phyloP scores from a whole-genome alignment of 2,797 vertebrate species.

The Chromis chromis region DNA sequence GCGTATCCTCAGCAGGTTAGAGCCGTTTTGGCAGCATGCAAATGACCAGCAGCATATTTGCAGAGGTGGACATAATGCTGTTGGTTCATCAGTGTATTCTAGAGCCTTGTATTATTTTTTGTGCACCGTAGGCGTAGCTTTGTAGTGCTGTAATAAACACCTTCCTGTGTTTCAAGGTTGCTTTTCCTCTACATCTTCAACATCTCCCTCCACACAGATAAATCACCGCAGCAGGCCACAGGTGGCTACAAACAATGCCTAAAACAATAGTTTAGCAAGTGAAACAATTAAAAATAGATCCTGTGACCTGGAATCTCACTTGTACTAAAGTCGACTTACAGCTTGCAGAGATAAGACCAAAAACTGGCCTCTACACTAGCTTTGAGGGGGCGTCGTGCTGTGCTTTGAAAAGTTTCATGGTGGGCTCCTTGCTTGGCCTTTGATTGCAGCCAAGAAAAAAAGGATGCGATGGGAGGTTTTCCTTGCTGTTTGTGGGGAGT shows the following conservation, averaged over 20 bases:
- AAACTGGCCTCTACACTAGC: slow-evolving; percentile 18
- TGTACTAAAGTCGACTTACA: slow-evolving; percentile 7
- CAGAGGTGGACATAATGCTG: too few relatives aligned
- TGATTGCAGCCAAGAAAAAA: slow-evolving; percentile 51
- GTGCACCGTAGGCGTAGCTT: too few relatives aligned
- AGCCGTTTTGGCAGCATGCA: too few relatives aligned
- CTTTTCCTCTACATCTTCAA: background rate
- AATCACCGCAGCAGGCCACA: background rate
- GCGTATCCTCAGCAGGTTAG: too few relatives aligned
- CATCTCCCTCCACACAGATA: background rate
- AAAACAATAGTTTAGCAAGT: background rate
- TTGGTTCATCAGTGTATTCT: too few relatives aligned
- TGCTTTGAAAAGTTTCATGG: slow-evolving; percentile 45
- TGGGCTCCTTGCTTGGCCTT: slow-evolving; percentile 52
- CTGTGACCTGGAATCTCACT: slow-evolving; percentile 8
- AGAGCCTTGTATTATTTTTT: too few relatives aligned
- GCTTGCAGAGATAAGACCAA: slow-evolving; percentile 24
- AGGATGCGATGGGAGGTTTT: slow-evolving; percentile 29
- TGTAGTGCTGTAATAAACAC: background rate
- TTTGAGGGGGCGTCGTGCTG: slow-evolving; percentile 27
- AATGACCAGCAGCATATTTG: too few relatives aligned
- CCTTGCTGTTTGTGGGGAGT: slow-evolving; percentile 32
- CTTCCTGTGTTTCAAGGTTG: background rate
- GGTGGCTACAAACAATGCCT: background rate
- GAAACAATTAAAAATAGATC: slow-evolving; percentile 16